Evolutionary conservation across 1,140 invertebrate species (phyloP).

Genomic region (Ceratosolen fusciceps): DNA sequence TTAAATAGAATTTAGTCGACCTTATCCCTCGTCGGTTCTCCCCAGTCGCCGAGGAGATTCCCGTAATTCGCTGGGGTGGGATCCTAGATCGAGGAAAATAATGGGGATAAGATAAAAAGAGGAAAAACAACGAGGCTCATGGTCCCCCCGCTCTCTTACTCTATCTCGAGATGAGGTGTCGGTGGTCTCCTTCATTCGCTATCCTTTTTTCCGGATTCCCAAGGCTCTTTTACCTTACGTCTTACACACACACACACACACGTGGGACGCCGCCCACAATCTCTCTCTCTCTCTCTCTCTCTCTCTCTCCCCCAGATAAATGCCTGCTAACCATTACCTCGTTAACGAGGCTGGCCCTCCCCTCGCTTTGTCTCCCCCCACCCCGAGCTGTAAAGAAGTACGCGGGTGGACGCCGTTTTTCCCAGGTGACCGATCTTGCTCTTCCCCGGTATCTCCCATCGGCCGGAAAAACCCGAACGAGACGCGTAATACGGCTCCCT

Average conservation of each 20-base stretch:
- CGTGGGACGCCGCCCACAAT: not conserved
- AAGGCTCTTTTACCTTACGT: too few species aligned
- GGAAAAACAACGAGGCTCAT: not conserved
- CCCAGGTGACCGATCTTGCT: constrained; percentile 34
- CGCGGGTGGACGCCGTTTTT: not conserved
- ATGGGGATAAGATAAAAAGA: not conserved
- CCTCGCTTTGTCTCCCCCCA: not conserved
- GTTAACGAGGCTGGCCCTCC: constrained; percentile 53
- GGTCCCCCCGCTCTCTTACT: too few species aligned
- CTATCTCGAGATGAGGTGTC: not conserved
- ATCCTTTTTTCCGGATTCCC: too few species aligned
- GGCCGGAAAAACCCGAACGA: not conserved
- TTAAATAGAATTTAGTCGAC: constrained; percentile 11
- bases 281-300: not conserved
- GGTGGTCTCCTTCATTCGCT: too few species aligned
- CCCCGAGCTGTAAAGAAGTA: constrained; percentile 24
- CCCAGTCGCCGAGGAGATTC: not conserved
- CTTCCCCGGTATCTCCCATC: not conserved
- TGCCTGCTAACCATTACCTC: constrained; percentile 57
- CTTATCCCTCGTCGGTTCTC: not conserved
- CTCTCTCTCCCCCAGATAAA: constrained; percentile 52
- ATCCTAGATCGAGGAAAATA: not conserved
- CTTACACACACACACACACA: not conserved
- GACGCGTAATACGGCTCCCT: constrained; percentile 20
- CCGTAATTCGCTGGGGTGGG: not conserved